phyloP scores from a whole-genome alignment of 1,140 invertebrate species.

The Ganaspis sp. region DNA sequence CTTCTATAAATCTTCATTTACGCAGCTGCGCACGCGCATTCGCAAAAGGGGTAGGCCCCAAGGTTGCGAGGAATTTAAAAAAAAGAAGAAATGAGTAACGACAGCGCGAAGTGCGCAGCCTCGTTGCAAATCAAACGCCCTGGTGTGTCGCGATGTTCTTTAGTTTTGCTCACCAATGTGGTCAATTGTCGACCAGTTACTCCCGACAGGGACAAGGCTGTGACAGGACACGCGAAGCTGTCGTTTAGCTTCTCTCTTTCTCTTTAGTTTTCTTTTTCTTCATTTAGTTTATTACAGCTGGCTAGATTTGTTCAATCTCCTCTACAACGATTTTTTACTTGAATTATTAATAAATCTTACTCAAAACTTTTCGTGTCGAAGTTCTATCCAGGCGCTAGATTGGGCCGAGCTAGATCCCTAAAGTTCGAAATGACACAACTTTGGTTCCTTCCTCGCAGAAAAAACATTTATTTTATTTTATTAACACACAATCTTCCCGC shows the following conservation, averaged over 20 bases:
- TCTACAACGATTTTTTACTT: background rate
- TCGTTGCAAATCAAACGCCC: slow-evolving; percentile 57
- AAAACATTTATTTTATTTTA: too few species aligned
- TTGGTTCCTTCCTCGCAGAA: too few species aligned
- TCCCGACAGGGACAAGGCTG: slow-evolving; percentile 52
- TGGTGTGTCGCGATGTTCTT: slow-evolving; percentile 23
- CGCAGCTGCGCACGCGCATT: slow-evolving; percentile 39
- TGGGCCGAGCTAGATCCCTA: too few species aligned
- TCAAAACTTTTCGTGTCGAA: too few species aligned
- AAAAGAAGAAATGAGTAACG: slow-evolving; percentile 36
- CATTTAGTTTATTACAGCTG: slow-evolving; percentile 44
- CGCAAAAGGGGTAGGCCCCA: slow-evolving; percentile 28
- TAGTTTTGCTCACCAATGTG: slow-evolving; percentile 38
- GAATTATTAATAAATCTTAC: too few species aligned
- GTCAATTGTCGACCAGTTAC: slow-evolving; percentile 45
- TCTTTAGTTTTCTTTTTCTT: slow-evolving; percentile 50
- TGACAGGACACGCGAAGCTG: slow-evolving; percentile 65
- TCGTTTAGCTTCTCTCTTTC: slow-evolving; percentile 48
- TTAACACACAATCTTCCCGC: too few species aligned
- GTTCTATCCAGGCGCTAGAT: too few species aligned
- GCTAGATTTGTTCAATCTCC: slow-evolving; percentile 31
- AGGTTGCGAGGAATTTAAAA: slow-evolving; percentile 55
- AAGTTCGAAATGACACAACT: too few species aligned
- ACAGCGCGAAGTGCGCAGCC: slow-evolving; percentile 8
- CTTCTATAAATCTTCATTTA: slow-evolving; percentile 68